A percentile compares a stretch with the other conserved stretches of the same genome.
phyloP scores from a whole-genome alignment of 2,888 invertebrate species.

The Synergus itoensis region DNA sequence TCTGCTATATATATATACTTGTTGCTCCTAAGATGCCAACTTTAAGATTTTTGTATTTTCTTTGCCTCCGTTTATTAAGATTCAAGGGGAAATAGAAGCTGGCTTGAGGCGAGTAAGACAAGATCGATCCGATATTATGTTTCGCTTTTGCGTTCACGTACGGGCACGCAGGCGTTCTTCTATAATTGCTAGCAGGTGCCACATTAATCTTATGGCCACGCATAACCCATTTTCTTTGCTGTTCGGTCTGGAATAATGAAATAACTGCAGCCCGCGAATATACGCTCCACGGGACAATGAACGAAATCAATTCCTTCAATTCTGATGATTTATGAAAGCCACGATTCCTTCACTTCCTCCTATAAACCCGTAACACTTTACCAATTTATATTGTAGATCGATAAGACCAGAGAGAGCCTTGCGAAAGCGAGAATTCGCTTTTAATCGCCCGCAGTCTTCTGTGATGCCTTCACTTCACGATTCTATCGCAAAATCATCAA shows the following conservation, averaged over 20 bases:
- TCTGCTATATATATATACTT: neutral
- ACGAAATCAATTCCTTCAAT: slow-evolving; percentile 62
- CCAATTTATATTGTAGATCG: slow-evolving; percentile 17
- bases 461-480: neutral
- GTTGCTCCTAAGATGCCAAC: neutral
- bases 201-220: slow-evolving; percentile 66
- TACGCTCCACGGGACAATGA: slow-evolving; percentile 49
- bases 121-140: slow-evolving; percentile 54
- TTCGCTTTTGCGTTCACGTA: slow-evolving; percentile 32
- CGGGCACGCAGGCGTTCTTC: slow-evolving; percentile 49
- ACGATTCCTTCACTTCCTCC: slow-evolving; percentile 7
- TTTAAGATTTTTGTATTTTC: neutral
- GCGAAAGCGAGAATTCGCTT: neutral
- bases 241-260: slow-evolving; percentile 60
- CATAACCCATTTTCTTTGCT: slow-evolving; percentile 64
- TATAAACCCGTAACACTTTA: slow-evolving; percentile 3
- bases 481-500: neutral
- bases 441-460: neutral
- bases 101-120: slow-evolving; percentile 50
- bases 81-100: slow-evolving; percentile 57
- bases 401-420: neutral
- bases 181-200: slow-evolving; percentile 66
- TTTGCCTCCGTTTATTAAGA: slow-evolving; percentile 49
- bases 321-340: slow-evolving; percentile 45
- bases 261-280: slow-evolving; percentile 55